Evolutionary conservation across 2,888 invertebrate species (phyloP), one percentile per base, ranked within the genome.

Genomic region (Agonopterix subpropinquella): DNA sequence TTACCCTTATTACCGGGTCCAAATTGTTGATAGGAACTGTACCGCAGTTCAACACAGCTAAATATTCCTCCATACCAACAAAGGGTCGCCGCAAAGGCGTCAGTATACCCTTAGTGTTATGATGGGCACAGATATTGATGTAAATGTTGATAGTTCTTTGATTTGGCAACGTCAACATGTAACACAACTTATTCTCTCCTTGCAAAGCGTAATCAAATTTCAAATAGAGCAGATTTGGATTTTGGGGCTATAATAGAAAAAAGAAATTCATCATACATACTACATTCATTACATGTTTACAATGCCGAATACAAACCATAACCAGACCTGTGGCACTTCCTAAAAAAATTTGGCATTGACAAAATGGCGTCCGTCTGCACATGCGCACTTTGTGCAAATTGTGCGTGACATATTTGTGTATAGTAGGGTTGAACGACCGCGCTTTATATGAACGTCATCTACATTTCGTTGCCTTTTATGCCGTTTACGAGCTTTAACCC

Each of bases 11-110:
- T 35, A 87, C 86, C 2, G 86, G 82, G 69, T 88, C 86, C 54
- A 88, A 70, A 59, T 88, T 88, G 57, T 88, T 88, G 10, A 88
- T 87, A 36, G 86, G 84, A 13, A 87, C 87, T 65, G 67, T 74
- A 39, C 89, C 88, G 62, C 88, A 87, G 50, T 87, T 77, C 53
- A 87, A 53, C 15, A 77, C 68, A 3, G 82, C 73, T 15, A 42
- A 42, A 59, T 77, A 81, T 0, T 77, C 70, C 0, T 61, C 52
- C 4, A 55, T 46, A 1, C 57, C 60, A 0, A 71, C 48, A n/a
- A n/a, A n/a, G 10, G 66, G 66, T 10, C 83, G 73, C 36, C 81
- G 67, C 42, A 87, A 58, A n/a, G 88, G 75, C 7, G 71, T 70
- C 44, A 88, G 58, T 39, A 77, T 59, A 1, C 82, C 80, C 52